Conservation (phyloP, 2,888 invertebrate species). For the Andrena minutula region DNA sequence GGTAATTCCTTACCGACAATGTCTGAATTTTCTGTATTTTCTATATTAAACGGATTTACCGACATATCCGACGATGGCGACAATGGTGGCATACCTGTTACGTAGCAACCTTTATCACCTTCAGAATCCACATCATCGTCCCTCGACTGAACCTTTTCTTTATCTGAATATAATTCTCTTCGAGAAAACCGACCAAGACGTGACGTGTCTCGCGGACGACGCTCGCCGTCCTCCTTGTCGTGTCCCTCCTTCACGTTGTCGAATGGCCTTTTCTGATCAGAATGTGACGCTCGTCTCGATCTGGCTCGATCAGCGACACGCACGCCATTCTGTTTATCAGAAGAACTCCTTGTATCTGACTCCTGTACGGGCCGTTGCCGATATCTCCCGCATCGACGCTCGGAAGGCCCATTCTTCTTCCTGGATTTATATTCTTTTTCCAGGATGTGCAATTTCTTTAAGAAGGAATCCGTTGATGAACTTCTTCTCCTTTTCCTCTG, state of each 20-base stretch:
- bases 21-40: not conserved
- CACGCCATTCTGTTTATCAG: slow-evolving; percentile 2
- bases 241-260: slow-evolving; percentile 2
- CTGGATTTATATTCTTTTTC: not conserved
- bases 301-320: slow-evolving; percentile 5
- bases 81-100: not conserved
- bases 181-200: not conserved
- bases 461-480: slow-evolving; percentile 1
- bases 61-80: slow-evolving; percentile 1
- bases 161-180: slow-evolving; percentile 1
- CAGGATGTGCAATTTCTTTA: not conserved
- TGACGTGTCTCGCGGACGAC: slow-evolving; percentile 9
- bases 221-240: slow-evolving; percentile 14
- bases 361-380: not conserved
- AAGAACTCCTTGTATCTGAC: not conserved
- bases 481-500: slow-evolving; percentile 4
- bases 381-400: not conserved
- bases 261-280: not conserved
- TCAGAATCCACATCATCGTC: too few relatives aligned
- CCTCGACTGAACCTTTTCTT: too few relatives aligned
- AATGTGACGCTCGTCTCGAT: slow-evolving; percentile 10
- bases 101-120: not conserved
- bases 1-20: slow-evolving; percentile 5
- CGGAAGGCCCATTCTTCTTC: slow-evolving; percentile 1
- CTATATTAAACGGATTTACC: slow-evolving; percentile 3